phyloP scores from a whole-genome alignment of 1,140 invertebrate species.

The Anthonomus grandis region DNA sequence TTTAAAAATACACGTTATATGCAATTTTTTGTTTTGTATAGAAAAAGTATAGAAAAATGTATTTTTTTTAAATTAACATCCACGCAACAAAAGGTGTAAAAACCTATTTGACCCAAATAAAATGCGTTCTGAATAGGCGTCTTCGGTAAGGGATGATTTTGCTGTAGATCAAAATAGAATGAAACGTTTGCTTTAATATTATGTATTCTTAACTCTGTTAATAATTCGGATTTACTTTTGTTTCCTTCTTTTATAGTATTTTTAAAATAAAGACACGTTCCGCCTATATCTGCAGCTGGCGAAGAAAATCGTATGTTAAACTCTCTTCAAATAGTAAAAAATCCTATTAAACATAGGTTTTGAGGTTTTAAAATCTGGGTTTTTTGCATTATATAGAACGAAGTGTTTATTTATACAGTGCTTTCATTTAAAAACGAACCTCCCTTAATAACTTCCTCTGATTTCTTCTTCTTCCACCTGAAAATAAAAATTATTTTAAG shows the following conservation, averaged over 20 bases:
- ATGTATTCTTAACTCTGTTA: background rate
- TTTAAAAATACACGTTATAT: background rate
- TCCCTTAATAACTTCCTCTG: no score
- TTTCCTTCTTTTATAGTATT: background rate
- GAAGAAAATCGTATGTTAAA: background rate
- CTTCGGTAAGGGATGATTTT: background rate
- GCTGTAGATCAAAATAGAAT: background rate
- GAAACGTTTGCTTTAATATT: background rate
- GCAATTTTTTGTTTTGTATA: background rate
- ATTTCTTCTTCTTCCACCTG: no score
- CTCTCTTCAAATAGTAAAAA: background rate
- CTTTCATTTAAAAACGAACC: no score
- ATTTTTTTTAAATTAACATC: background rate
- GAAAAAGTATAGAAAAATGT: background rate
- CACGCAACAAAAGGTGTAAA: background rate
- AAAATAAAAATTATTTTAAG: no score
- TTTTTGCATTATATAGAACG: no score
- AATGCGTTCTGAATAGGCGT: background rate
- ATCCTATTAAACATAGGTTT: background rate
- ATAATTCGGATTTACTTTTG: background rate
- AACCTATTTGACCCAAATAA: background rate
- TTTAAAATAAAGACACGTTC: background rate
- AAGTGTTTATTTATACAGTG: no score
- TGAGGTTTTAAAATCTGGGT: background rate
- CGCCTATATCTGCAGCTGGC: background rate